phyloP scores from a whole-genome alignment of 2,888 invertebrate genomes.

The Melinaea marsaeus region DNA sequence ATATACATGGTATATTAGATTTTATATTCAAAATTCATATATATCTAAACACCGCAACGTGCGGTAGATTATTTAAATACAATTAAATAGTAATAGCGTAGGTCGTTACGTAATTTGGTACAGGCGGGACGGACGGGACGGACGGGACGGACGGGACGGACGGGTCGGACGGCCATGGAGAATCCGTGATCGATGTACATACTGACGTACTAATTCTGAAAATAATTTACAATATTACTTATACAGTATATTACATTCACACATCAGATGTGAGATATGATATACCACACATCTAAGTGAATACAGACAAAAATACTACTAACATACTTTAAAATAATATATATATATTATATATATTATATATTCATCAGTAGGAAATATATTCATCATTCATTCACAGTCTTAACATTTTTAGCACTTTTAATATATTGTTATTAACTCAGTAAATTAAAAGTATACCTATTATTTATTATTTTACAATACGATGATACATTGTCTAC shows the following conservation, averaged over 20 bases:
- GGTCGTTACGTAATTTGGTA: slow-evolving; percentile 32
- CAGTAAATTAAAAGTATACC: too few relatives aligned
- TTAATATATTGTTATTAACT: too few relatives aligned
- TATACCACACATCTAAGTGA: background rate
- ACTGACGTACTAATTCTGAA: slow-evolving; percentile 7
- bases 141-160: too few relatives aligned
- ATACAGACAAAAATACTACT: too few relatives aligned
- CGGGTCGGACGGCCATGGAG: slow-evolving; percentile 36
- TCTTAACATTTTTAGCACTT: too few relatives aligned
- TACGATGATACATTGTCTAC: too few relatives aligned
- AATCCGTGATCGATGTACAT: slow-evolving; percentile 40
- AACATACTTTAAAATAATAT: too few relatives aligned
- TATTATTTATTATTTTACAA: too few relatives aligned
- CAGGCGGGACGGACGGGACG: background rate
- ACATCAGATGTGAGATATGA: background rate
- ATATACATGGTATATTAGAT: background rate
- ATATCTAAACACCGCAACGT: background rate
- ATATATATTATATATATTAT: too few relatives aligned
- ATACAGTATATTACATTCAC: background rate
- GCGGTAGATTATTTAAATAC: background rate
- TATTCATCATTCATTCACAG: too few relatives aligned
- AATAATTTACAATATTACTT: slow-evolving; percentile 9
- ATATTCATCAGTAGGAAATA: too few relatives aligned
- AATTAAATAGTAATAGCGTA: slow-evolving; percentile 22
- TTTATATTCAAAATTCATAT: background rate